phyloP scores from a whole-genome alignment of 1,140 invertebrate species.

The Lepidurus apus region DNA sequence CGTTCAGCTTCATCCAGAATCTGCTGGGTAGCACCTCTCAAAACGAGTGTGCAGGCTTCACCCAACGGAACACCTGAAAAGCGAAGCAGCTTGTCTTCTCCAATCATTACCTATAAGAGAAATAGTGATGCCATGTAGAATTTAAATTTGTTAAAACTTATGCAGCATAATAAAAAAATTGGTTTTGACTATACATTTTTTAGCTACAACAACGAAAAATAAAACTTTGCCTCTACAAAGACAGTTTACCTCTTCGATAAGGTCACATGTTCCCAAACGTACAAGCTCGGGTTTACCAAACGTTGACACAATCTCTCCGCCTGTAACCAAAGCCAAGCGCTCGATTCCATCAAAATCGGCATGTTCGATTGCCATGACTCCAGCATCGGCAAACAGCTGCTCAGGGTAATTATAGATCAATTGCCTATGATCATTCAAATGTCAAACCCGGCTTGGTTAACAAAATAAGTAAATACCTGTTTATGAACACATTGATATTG shows the following conservation, averaged over 20 bases:
- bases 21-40: slow-evolving; percentile 98
- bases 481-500: slow-evolving; percentile 98
- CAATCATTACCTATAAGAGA: slow-evolving; percentile 50
- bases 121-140: slow-evolving; percentile 22
- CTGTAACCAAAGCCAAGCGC: slow-evolving; percentile 90
- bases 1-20: slow-evolving; percentile 98
- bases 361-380: slow-evolving; percentile 99
- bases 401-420: slow-evolving; percentile 99
- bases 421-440: slow-evolving; percentile 59
- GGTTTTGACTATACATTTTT: background rate
- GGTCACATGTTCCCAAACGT: slow-evolving; percentile 86
- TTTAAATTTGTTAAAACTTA: background rate
- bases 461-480: slow-evolving; percentile 56
- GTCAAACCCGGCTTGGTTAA: background rate
- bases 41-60: slow-evolving; percentile 94
- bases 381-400: slow-evolving; percentile 96
- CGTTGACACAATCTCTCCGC: slow-evolving; percentile 97
- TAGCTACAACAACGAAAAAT: background rate
- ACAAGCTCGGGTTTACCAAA: slow-evolving; percentile 90
- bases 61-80: slow-evolving; percentile 93
- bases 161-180: background rate
- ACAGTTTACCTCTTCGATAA: slow-evolving; percentile 79
- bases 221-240: background rate
- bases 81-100: slow-evolving; percentile 90
- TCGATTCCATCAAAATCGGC: slow-evolving; percentile 99